These are phyloP conservation scores for Hypolimnas misippus DNA, from an alignment of 2,888 invertebrate genomes.

Conservation along the genomic window DNA sequence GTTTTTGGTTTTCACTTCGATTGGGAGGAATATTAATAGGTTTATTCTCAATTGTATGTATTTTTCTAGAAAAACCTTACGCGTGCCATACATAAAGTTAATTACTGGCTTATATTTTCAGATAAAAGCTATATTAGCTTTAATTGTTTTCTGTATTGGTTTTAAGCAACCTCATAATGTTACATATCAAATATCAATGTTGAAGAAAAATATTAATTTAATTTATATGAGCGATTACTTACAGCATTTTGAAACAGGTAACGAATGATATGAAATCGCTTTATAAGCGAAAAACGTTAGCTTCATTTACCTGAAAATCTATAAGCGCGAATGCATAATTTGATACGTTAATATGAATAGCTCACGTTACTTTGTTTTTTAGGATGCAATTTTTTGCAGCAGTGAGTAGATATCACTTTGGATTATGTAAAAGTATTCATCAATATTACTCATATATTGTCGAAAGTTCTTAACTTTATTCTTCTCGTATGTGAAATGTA, in stretches of 20 bases:
- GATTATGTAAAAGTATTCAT: no score
- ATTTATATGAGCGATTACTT: slow-evolving; percentile 61
- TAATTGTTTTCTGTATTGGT: slow-evolving; percentile 55
- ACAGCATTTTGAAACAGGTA: slow-evolving; percentile 59
- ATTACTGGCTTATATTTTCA: slow-evolving; percentile 44
- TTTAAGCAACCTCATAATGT: slow-evolving; percentile 52
- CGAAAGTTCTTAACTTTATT: no score
- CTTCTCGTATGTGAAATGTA: no score
- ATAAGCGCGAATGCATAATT: neutral
- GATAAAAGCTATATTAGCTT: slow-evolving; percentile 60
- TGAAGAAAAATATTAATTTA: slow-evolving; percentile 58
- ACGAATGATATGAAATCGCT: slow-evolving; percentile 5
- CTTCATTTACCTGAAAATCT: neutral
- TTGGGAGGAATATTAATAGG: slow-evolving; percentile 74
- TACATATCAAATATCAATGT: slow-evolving; percentile 52
- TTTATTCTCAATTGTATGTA: slow-evolving; percentile 62
- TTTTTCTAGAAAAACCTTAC: neutral
- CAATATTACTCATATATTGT: no score
- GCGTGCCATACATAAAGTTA: neutral
- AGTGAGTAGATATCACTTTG: no score
- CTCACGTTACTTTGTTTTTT: no score
- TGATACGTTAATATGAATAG: no score
- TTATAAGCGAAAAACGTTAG: neutral
- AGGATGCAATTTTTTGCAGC: no score
- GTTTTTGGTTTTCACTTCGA: slow-evolving; percentile 78